Base-by-base conservation (phyloP, 2,113 vertebrate species). In the Nerophis lumbriciformis region DNA sequence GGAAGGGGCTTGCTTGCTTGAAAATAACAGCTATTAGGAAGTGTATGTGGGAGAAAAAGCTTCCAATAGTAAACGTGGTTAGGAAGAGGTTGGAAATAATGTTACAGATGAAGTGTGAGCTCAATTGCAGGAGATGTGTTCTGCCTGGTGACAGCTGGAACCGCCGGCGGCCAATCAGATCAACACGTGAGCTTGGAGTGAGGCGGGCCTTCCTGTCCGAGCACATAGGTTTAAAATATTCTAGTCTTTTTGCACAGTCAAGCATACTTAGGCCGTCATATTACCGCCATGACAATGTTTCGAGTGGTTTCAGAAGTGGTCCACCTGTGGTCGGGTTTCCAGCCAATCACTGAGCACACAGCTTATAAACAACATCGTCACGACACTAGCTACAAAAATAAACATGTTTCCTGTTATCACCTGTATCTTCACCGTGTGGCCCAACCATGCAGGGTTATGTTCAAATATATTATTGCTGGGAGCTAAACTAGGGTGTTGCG, bases 61-160 rank as follows among this genome's bases (percentile, higher is more conserved):
- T 67, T 78, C 53, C 77, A 81, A 69, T 42, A 74, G 73, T 56
- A 77, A 75, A 58, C 28, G 28, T 28, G 28, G 71, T 42, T 72
- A 70, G 53, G 75, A 72, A 12, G 5, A 53, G 68, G 67, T 72
- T 8, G n/a, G 42, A 4, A 19, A 75, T 49, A 75, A 78, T 77
- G 28, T 88, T 82, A 74, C 76, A 78, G 87, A 87, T 89, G 84
- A 89, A 88, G 83, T 79, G 77, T 79, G 74, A 84, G 84, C 65
- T 71, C 69, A 72, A 75, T 80, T 79, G 82, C 84, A 82, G 79
- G 69, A 83, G 84, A 85, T 82, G 82, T 79, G 77, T 91, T 91
- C 89, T 91, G 90, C 90, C 90, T 89, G 82, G 90, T 90, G 88
- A 91, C 90, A 91, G 89, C 84, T 89, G 87, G 85, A 89, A 55